Conservation (phyloP, 2,113 vertebrate genomes). For the Columba janthina region DNA sequence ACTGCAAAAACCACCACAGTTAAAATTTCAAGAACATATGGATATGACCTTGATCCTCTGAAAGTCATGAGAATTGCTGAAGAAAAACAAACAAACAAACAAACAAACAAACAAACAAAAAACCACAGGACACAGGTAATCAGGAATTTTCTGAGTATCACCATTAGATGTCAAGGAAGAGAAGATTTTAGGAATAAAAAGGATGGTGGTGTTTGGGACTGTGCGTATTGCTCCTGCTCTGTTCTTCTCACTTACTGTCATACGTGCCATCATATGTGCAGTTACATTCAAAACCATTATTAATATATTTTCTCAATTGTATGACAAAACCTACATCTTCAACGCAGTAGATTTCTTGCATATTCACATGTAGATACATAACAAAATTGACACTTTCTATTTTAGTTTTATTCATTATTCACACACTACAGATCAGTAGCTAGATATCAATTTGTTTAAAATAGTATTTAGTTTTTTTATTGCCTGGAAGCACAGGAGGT, state of each 20-base stretch:
- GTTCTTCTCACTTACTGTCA: not conserved
- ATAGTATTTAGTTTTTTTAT: not conserved
- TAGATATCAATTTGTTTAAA: not conserved
- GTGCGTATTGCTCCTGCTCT: not conserved
- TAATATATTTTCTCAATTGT: not conserved
- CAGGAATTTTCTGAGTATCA: not conserved
- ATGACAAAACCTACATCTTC: not conserved
- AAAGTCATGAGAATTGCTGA: not conserved
- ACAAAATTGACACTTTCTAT: not conserved
- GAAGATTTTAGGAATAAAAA: not conserved
- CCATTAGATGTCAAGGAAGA: not conserved
- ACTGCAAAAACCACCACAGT: not conserved
- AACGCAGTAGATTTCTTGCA: not conserved
- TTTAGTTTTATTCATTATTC: not conserved
- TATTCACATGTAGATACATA: not conserved
- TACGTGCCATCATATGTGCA: not conserved
- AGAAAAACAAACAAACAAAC: not conserved
- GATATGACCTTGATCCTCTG: not conserved
- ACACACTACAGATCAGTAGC: not conserved
- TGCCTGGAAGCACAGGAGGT: not conserved
- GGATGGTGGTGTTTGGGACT: not conserved
- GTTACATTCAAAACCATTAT: not conserved
- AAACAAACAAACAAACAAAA: no score
- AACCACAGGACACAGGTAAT: not conserved
- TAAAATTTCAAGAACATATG: not conserved